Conservation (phyloP, 2,113 vertebrate species). For the Theropithecus gelada region DNA sequence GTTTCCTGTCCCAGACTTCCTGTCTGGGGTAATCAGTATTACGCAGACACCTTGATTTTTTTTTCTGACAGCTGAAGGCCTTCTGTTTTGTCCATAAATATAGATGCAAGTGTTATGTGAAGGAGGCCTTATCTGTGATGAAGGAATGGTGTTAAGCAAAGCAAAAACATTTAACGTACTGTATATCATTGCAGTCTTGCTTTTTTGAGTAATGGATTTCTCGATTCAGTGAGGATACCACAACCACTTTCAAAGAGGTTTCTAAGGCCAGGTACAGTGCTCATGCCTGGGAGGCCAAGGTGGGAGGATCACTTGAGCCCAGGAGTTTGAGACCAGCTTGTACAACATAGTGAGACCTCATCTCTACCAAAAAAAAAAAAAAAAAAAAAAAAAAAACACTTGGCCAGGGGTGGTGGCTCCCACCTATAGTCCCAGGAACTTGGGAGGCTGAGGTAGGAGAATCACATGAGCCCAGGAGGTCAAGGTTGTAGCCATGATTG, state of each 20-base stretch:
- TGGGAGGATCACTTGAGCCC: too few species aligned
- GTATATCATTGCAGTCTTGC: not conserved
- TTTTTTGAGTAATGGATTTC: not conserved
- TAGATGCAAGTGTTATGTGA: not conserved
- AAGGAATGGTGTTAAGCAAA: conserved; percentile 52
- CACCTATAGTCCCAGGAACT: too few species aligned
- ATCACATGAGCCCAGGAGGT: too few species aligned
- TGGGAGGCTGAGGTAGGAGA: too few species aligned
- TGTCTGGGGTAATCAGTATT: conserved; percentile 7
- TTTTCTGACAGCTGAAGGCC: not conserved
- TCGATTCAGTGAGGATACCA: conserved; percentile 16
- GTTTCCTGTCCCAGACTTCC: not conserved
- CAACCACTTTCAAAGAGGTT: conserved; percentile 29
- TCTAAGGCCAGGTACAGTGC: too few species aligned
- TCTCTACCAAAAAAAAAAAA: too few species aligned
- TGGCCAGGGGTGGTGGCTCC: too few species aligned
- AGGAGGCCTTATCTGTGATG: conserved; percentile 37
- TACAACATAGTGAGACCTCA: too few species aligned
- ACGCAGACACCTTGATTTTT: not conserved
- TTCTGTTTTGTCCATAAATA: conserved; percentile 54
- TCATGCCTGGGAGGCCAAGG: too few species aligned
- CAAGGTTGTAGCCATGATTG: too few species aligned
- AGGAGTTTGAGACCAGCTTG: too few species aligned
- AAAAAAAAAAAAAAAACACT: too few species aligned
- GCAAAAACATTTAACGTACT: not conserved